These are phyloP conservation scores for Dolichotis patagonum DNA, from an alignment of 2,113 vertebrate species.

Conservation along the genomic window DNA sequence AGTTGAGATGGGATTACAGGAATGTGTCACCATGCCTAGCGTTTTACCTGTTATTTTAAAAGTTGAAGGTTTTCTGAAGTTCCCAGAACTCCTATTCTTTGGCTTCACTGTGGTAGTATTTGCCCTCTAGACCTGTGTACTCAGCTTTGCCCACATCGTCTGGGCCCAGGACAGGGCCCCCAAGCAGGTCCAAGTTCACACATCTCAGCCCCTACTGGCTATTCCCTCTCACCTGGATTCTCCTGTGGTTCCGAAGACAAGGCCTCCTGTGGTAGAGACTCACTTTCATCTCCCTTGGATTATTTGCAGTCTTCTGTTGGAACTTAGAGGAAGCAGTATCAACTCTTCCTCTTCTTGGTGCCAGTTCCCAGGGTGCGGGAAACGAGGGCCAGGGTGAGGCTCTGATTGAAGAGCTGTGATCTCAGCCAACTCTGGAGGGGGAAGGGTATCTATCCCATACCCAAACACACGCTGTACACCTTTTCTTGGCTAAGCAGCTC, in stretches of 20 bases:
- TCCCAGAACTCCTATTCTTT: neutral
- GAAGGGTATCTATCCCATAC: neutral
- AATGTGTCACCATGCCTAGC: neutral
- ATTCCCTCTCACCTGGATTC: neutral
- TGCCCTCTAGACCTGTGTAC: neutral
- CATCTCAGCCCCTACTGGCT: neutral
- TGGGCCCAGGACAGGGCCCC: neutral
- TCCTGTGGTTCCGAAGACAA: neutral
- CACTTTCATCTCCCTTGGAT: neutral
- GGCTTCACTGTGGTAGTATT: neutral
- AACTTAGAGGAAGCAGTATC: neutral
- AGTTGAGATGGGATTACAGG: neutral
- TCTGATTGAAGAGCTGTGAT: neutral
- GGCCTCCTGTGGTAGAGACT: neutral
- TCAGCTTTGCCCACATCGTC: neutral
- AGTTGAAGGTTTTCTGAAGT: neutral
- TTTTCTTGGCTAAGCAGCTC: neutral
- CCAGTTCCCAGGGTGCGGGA: constrained; percentile 38
- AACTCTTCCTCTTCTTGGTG: constrained; percentile 26
- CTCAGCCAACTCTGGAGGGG: neutral
- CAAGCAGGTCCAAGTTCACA: accelerated
- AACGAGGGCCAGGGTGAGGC: constrained; percentile 11
- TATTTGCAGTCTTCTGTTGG: neutral
- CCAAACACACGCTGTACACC: neutral
- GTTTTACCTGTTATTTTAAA: neutral